A percentile compares a stretch with the other conserved stretches of the same genome.
Evolutionary conservation across 2,797 vertebrate species (phyloP).

Genomic region (Tangara arthus): DNA sequence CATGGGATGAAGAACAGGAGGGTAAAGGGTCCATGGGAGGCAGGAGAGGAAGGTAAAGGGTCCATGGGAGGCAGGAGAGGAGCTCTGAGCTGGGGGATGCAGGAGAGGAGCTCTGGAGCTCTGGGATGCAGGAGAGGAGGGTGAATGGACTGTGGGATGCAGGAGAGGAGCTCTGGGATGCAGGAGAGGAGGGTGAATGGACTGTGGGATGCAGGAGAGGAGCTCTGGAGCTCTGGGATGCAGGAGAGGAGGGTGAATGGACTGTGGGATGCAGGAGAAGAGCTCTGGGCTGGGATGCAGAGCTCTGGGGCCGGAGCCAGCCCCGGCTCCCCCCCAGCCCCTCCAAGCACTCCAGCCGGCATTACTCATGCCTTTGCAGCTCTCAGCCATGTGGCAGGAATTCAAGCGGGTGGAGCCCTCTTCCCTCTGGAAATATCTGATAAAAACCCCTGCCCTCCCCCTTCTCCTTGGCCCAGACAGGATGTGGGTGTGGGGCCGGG

Average conservation of each 20-base stretch:
- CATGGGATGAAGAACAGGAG: rapidly evolving
- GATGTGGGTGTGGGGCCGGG: constrained; percentile 77
- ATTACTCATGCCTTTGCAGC: constrained; percentile 61
- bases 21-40: too few relatives aligned
- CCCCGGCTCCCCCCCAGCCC: not conserved
- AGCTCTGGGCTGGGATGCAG: rapidly evolving
- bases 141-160: too few relatives aligned
- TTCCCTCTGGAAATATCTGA: constrained; percentile 80
- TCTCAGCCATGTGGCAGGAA: constrained; percentile 70
- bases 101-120: too few relatives aligned
- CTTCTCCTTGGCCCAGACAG: constrained; percentile 72
- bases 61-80: too few relatives aligned
- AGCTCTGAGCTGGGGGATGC: too few relatives aligned
- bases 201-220: not conserved
- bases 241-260: too few relatives aligned
- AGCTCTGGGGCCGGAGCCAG: not conserved
- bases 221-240: not conserved
- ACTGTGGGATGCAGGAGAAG: too few relatives aligned
- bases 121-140: too few relatives aligned
- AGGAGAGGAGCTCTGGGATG: too few relatives aligned
- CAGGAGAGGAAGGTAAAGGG: too few relatives aligned
- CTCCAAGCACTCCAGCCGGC: not conserved
- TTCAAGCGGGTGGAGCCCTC: constrained; percentile 76
- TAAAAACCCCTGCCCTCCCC: constrained; percentile 69
- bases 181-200: not conserved